A percentile compares a stretch with the other conserved stretches of the same genome.
Conservation (phyloP, 2,113 vertebrate species). For the Scomber scombrus region DNA sequence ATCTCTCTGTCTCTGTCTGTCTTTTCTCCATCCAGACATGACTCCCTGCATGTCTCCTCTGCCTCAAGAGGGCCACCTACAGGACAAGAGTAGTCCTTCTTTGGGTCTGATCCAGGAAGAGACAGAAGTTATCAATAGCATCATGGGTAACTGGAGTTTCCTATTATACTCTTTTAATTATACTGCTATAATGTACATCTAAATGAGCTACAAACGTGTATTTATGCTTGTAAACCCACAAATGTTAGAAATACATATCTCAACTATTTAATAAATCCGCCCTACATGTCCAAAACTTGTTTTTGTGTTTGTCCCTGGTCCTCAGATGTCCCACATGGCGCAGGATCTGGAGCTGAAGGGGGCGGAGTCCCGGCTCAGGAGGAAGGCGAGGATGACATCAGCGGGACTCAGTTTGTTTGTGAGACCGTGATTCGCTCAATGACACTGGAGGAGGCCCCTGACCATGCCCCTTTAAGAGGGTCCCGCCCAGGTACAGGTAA, state of each 20-base stretch:
- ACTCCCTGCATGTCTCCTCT: slow-evolving; percentile 94
- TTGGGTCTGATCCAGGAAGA: slow-evolving; percentile 92
- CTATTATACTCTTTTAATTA: not conserved
- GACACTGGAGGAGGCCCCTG: slow-evolving; percentile 91
- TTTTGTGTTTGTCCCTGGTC: not conserved
- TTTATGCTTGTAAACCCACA: too few relatives aligned
- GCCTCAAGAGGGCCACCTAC: slow-evolving; percentile 88
- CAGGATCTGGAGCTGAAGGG: slow-evolving; percentile 52
- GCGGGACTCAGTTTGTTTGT: slow-evolving; percentile 95
- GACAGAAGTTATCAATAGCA: slow-evolving; percentile 87
- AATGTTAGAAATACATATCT: too few relatives aligned
- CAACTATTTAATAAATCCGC: too few relatives aligned
- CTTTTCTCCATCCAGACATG: slow-evolving; percentile 83
- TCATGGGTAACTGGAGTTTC: slow-evolving; percentile 86
- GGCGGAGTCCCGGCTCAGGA: slow-evolving; percentile 85
- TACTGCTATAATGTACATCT: too few relatives aligned
- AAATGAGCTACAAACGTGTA: too few relatives aligned
- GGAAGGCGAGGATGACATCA: slow-evolving; percentile 92
- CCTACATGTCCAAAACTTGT: not conserved
- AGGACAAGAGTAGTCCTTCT: slow-evolving; percentile 86
- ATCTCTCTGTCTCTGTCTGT: not conserved
- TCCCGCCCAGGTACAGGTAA: slow-evolving; percentile 67
- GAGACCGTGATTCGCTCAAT: slow-evolving; percentile 95
- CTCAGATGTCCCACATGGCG: slow-evolving; percentile 67
- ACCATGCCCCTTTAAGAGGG: slow-evolving; percentile 86